Conservation (phyloP, 1,140 invertebrate genomes). For the Aplysia californica region DNA sequence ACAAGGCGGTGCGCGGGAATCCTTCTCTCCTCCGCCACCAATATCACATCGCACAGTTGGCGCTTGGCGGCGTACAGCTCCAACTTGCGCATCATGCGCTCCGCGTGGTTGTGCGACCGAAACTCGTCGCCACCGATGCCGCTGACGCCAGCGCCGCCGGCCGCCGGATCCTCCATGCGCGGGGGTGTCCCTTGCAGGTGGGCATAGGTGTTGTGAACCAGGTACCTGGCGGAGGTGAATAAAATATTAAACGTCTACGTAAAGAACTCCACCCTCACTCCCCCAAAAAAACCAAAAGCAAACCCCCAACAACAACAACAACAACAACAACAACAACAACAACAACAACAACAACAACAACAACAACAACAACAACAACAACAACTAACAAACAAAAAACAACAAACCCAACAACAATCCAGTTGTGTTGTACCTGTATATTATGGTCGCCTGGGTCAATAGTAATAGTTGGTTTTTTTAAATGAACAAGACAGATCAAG, state of each 20-base stretch:
- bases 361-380: no score
- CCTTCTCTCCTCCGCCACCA: slow-evolving; percentile 71
- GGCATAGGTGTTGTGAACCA: slow-evolving; percentile 53
- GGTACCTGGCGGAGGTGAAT: slow-evolving; percentile 41
- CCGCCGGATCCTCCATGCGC: slow-evolving; percentile 20
- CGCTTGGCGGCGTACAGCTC: slow-evolving; percentile 82
- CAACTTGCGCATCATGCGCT: slow-evolving; percentile 83
- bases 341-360: no score
- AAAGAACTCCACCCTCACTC: no score
- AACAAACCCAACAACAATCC: no score
- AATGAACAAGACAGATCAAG: no score
- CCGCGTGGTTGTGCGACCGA: slow-evolving; percentile 82
- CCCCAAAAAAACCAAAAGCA: no score
- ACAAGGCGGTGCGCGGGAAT: slow-evolving; percentile 80
- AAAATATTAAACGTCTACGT: neutral
- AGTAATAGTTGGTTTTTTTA: no score
- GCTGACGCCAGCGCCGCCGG: slow-evolving; percentile 37
- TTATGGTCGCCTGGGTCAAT: no score
- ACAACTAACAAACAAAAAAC: no score
- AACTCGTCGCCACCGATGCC: slow-evolving; percentile 78
- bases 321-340: no score
- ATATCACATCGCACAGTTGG: slow-evolving; percentile 61
- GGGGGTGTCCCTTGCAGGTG: slow-evolving; percentile 28
- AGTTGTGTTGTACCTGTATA: no score
- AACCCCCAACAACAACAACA: no score